These are phyloP conservation scores for Desoria tigrina DNA, from an alignment of 2,888 invertebrate species.

Conservation along the genomic window DNA sequence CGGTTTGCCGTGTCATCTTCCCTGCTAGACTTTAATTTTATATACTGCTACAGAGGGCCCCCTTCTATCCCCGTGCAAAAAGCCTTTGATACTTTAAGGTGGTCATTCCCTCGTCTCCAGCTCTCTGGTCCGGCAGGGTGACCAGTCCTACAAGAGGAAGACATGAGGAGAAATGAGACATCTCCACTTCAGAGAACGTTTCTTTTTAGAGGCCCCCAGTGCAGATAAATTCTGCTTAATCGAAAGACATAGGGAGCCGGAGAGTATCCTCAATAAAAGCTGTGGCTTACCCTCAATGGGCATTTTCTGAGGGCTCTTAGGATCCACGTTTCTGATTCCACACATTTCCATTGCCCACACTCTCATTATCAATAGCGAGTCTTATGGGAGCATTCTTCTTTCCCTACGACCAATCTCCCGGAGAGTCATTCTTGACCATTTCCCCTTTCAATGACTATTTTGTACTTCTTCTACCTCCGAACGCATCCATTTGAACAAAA, in stretches of 20 bases:
- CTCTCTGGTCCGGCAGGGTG: neutral
- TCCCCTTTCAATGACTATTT: slow-evolving; percentile 53
- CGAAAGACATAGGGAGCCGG: slow-evolving; percentile 51
- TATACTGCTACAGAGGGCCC: no score
- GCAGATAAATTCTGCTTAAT: slow-evolving; percentile 54
- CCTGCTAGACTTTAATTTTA: neutral
- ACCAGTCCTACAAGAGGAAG: slow-evolving; percentile 5
- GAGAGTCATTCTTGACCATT: slow-evolving; percentile 53
- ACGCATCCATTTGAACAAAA: no score
- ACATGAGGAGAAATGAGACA: slow-evolving; percentile 26
- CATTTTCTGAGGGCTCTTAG: slow-evolving; percentile 24
- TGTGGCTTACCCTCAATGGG: slow-evolving; percentile 41
- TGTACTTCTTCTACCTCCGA: slow-evolving; percentile 34
- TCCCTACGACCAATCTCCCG: slow-evolving; percentile 47
- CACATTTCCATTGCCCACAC: slow-evolving; percentile 18
- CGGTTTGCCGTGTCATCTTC: slow-evolving; percentile 17
- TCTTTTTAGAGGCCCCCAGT: slow-evolving; percentile 53
- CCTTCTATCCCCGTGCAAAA: no score
- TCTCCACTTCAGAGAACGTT: slow-evolving; percentile 43
- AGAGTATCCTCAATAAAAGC: slow-evolving; percentile 52
- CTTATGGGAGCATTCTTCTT: slow-evolving; percentile 51
- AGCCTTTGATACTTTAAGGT: neutral
- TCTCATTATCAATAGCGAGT: slow-evolving; percentile 52
- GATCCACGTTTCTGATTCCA: slow-evolving; percentile 6
- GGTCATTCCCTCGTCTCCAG: slow-evolving; percentile 2